A percentile compares a stretch with the other conserved stretches of the same genome.
phyloP scores from a whole-genome alignment of 1,140 invertebrate genomes.

The Reticulitermes speratus region DNA sequence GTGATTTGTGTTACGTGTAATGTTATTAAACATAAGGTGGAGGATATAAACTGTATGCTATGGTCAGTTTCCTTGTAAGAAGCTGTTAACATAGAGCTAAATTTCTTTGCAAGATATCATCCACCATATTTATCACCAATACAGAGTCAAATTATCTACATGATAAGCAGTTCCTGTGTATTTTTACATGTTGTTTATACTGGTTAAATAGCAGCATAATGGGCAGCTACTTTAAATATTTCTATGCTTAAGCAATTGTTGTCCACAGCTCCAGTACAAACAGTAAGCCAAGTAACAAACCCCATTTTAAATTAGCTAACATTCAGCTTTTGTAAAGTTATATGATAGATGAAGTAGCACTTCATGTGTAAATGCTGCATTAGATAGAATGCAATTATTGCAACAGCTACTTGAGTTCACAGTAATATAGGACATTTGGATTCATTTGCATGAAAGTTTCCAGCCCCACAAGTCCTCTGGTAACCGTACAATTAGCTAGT shows the following conservation, averaged over 20 bases:
- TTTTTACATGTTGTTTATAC: not conserved
- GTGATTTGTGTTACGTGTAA: too few species aligned
- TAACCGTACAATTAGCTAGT: too few species aligned
- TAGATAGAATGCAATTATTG: not conserved
- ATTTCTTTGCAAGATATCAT: not conserved
- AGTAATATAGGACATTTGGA: not conserved
- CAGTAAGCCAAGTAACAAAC: not conserved
- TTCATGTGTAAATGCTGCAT: not conserved
- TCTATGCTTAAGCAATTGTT: not conserved
- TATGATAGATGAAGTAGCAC: not conserved
- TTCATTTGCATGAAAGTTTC: not conserved
- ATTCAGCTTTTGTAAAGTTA: not conserved
- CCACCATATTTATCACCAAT: not conserved
- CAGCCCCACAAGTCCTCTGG: not conserved
- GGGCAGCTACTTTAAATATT: not conserved
- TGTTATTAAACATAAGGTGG: not conserved
- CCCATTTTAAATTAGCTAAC: not conserved
- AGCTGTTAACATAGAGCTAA: not conserved
- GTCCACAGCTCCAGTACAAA: not conserved
- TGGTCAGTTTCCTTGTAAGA: not conserved
- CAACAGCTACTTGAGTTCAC: not conserved
- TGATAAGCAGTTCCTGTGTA: not conserved
- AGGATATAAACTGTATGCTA: not conserved
- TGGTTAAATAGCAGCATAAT: not conserved
- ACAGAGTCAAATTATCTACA: not conserved